Conservation (phyloP, 2,888 invertebrate species). For the Notodonta dromedarius region DNA sequence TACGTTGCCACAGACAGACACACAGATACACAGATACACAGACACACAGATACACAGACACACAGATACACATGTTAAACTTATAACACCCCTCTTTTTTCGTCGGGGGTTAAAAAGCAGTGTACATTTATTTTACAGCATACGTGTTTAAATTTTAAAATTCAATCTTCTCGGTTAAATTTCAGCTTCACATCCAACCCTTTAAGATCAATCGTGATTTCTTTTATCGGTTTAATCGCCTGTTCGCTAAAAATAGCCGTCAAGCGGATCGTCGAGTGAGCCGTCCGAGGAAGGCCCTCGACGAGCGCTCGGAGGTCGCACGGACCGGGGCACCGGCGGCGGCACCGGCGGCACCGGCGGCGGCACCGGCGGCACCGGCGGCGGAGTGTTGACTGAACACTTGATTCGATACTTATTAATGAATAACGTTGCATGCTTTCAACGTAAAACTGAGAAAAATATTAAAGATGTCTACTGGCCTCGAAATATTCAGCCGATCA, state of each 20-base stretch:
- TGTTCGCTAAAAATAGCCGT: conserved; percentile 20
- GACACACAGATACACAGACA: too few species aligned
- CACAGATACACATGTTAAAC: too few species aligned
- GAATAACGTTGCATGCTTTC: conserved; percentile 12
- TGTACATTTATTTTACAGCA: too few species aligned
- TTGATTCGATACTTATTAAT: conserved; percentile 24
- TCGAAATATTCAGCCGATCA: too few species aligned
- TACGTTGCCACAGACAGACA: too few species aligned
- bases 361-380: conserved; percentile 7
- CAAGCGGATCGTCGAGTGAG: conserved; percentile 19
- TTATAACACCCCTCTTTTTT: too few species aligned
- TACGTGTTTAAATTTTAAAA: too few species aligned
- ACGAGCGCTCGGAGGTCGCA: conserved; percentile 11
- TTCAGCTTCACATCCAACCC: conserved; percentile 12
- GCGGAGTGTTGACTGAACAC: conserved; percentile 32
- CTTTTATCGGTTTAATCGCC: conserved; percentile 16
- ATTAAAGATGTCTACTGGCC: too few species aligned
- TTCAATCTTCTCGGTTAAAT: conserved; percentile 12
- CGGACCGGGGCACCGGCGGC: neutral
- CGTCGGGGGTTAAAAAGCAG: too few species aligned
- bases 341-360: conserved; percentile 7
- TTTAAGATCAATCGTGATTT: conserved; percentile 16
- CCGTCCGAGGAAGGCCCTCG: conserved; percentile 12
- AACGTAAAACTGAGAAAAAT: neutral
- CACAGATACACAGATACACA: too few species aligned